Evolutionary conservation across 2,888 invertebrate species (phyloP).

Genomic region (Watsonalla cultraria): DNA sequence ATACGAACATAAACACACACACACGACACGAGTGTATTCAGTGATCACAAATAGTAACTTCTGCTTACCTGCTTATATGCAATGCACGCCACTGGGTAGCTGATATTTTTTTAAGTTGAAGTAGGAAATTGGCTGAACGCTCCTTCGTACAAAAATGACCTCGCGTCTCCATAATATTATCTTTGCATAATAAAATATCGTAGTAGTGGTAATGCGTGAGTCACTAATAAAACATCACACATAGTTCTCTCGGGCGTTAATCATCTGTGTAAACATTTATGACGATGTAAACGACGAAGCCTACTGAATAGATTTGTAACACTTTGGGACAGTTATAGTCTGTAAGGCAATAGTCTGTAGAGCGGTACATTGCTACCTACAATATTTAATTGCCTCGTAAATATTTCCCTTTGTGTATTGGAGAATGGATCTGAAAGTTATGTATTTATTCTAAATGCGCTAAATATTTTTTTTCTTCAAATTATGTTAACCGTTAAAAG

Average conservation of each 20-base stretch:
- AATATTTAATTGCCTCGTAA: not conserved
- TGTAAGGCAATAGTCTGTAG: too few species aligned
- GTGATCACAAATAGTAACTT: too few species aligned
- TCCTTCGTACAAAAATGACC: not conserved
- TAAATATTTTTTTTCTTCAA: too few species aligned
- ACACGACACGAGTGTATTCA: too few species aligned
- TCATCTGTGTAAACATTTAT: conserved; percentile 55
- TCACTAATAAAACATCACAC: conserved; percentile 36
- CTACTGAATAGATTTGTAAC: conserved; percentile 15
- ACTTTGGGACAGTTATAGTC: not conserved
- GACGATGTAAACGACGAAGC: not conserved
- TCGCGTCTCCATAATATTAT: conserved; percentile 9
- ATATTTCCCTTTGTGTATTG: not conserved
- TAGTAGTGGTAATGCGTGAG: conserved; percentile 26
- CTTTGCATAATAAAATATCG: conserved; percentile 10
- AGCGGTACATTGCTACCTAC: not conserved
- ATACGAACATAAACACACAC: too few species aligned
- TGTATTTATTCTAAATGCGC: not conserved
- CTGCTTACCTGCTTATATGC: too few species aligned
- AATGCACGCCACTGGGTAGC: too few species aligned
- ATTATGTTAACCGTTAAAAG: too few species aligned
- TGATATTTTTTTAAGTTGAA: not conserved
- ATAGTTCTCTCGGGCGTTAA: conserved; percentile 28
- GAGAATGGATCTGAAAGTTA: not conserved
- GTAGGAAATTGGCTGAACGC: not conserved